Percentiles rank a stretch among this genome's conserved stretches.
Evolutionary conservation across 1,140 invertebrate genomes (phyloP).

Genomic region (Sinella curviseta): DNA sequence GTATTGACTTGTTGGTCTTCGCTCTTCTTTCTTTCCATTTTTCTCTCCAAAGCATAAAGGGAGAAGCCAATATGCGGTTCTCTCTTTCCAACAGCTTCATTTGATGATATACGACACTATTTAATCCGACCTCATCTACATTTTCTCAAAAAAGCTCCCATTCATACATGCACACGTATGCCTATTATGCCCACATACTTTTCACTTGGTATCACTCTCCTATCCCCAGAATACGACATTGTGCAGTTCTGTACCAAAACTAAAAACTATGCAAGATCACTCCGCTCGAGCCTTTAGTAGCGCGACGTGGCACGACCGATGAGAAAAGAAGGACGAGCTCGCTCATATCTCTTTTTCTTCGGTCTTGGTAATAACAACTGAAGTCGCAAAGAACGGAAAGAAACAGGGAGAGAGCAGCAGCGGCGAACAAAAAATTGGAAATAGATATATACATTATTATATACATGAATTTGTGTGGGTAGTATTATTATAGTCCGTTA

Average conservation of each 20-base stretch:
- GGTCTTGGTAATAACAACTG: background rate
- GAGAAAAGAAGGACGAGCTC: no score
- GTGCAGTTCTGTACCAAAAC: no score
- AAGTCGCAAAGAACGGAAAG: background rate
- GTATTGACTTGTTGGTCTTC: background rate
- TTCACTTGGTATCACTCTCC: background rate
- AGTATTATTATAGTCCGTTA: background rate
- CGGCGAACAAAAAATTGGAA: background rate
- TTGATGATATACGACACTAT: background rate
- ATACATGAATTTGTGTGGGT: background rate
- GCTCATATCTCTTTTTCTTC: no score
- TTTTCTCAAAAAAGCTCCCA: background rate
- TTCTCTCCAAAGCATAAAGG: background rate
- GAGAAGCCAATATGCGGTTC: background rate
- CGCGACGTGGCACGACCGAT: no score
- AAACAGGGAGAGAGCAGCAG: background rate
- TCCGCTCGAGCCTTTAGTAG: no score
- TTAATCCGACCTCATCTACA: constrained; percentile 21
- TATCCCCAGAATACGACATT: no score
- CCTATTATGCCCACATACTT: background rate
- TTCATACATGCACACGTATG: background rate
- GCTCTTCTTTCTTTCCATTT: background rate
- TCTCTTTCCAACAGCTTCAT: background rate
- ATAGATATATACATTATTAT: background rate
- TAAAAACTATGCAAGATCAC: no score